Evolutionary conservation across 2,797 vertebrate species (phyloP).

Genomic region (Kryptolebias ocellatus): DNA sequence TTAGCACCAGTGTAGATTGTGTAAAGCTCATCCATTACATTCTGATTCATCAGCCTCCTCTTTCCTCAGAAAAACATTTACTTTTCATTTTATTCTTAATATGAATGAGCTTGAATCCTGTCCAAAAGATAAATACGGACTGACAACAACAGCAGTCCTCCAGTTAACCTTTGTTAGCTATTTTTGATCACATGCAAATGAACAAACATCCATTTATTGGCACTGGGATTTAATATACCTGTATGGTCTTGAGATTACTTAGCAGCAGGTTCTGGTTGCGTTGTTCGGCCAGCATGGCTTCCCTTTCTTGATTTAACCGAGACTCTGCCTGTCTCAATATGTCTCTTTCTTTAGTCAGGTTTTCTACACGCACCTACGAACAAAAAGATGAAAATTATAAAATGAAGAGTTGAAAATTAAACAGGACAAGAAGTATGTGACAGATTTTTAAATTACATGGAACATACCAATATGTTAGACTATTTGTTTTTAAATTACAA

Average conservation of each 20-base stretch:
- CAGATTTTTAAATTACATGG: too few relatives aligned
- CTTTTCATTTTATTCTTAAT: too few relatives aligned
- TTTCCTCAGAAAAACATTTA: too few relatives aligned
- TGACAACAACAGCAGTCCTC: too few relatives aligned
- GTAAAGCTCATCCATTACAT: too few relatives aligned
- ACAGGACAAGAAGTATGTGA: neutral
- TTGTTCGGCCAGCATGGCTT: slow-evolving; percentile 89
- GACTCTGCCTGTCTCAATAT: slow-evolving; percentile 90
- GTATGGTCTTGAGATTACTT: slow-evolving; percentile 93
- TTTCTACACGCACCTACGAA: slow-evolving; percentile 88
- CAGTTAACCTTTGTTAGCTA: neutral
- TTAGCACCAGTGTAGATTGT: too few relatives aligned
- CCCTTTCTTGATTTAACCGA: slow-evolving; percentile 89
- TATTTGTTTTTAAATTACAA: neutral
- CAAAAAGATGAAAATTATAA: neutral
- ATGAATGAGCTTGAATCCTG: too few relatives aligned
- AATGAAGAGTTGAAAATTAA: neutral
- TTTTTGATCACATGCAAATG: too few relatives aligned
- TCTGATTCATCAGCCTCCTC: too few relatives aligned
- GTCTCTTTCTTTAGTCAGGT: slow-evolving; percentile 92
- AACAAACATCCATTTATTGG: too few relatives aligned
- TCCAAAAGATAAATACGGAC: too few relatives aligned
- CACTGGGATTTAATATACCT: slow-evolving; percentile 69
- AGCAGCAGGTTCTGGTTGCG: slow-evolving; percentile 92
- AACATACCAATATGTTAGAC: too few relatives aligned